Percentiles rank a stretch among this genome's conserved stretches.
Evolutionary conservation across 2,888 invertebrate genomes (phyloP).

Genomic region (Dione vanillae): DNA sequence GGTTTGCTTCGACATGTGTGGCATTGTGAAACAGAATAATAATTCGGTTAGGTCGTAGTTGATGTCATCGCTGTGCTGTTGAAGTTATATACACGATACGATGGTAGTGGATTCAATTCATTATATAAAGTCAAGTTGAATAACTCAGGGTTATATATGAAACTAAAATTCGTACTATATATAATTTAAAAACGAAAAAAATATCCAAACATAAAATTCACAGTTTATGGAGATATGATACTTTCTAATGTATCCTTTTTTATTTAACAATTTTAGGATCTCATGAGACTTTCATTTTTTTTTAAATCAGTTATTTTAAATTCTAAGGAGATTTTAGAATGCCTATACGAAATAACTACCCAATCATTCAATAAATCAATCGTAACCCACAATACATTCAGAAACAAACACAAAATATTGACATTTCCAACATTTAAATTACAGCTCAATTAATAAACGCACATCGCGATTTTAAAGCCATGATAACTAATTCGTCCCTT

Average conservation of each 20-base stretch:
- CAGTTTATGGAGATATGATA: too few species aligned
- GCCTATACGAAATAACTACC: too few species aligned
- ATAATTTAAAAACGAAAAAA: too few species aligned
- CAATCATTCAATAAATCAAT: not conserved
- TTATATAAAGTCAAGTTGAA: too few species aligned
- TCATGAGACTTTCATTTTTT: too few species aligned
- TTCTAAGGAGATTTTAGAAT: too few species aligned
- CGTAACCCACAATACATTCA: not conserved
- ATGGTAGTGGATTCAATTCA: not conserved
- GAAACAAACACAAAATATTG: conserved; percentile 35
- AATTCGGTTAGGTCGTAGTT: not conserved
- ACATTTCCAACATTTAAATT: conserved; percentile 35
- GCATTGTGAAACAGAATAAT: conserved; percentile 13
- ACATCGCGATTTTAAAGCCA: conserved; percentile 11
- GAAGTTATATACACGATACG: not conserved
- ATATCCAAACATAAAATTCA: too few species aligned
- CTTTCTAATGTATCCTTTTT: too few species aligned
- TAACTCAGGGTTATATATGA: too few species aligned
- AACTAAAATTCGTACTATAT: too few species aligned
- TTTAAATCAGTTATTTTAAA: too few species aligned
- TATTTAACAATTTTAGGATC: too few species aligned
- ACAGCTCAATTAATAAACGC: conserved; percentile 34
- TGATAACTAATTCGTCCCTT: conserved; percentile 17
- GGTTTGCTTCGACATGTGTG: conserved; percentile 17
- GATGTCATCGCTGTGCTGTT: not conserved